These are phyloP conservation scores for Acromyrmex heyeri DNA, from an alignment of 1,140 invertebrate genomes.

Conservation along the genomic window DNA sequence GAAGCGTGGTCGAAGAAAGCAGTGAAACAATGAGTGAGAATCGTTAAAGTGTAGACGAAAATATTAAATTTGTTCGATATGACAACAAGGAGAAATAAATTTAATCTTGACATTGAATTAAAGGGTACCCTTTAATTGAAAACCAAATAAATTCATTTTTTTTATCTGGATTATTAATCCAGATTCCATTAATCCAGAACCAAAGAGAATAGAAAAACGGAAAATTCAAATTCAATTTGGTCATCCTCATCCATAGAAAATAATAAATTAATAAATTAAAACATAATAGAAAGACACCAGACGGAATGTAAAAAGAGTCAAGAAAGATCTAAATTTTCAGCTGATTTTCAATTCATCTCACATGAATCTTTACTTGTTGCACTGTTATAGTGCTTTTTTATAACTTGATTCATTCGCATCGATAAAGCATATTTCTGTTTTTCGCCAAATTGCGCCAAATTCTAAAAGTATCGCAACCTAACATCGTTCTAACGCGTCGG, in stretches of 20 bases:
- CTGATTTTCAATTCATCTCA: background rate
- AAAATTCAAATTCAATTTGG: too few relatives aligned
- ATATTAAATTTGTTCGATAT: background rate
- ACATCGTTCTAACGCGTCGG: background rate
- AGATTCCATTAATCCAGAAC: too few relatives aligned
- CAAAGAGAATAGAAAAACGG: too few relatives aligned
- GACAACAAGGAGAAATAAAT: background rate
- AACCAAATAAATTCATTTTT: too few relatives aligned
- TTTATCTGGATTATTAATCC: too few relatives aligned
- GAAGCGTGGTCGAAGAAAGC: constrained; percentile 40
- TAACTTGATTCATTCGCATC: background rate
- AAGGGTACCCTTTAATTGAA: too few relatives aligned
- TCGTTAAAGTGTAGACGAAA: background rate
- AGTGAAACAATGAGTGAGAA: constrained; percentile 12
- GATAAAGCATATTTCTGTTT: background rate
- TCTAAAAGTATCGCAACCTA: background rate
- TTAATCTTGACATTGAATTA: too few relatives aligned
- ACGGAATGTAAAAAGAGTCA: too few relatives aligned
- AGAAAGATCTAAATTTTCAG: background rate
- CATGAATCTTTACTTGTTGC: background rate
- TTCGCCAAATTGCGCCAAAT: background rate
- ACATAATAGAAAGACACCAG: too few relatives aligned
- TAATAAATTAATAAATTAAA: too few relatives aligned
- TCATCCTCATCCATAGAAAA: too few relatives aligned
- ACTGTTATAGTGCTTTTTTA: too few relatives aligned